Evolutionary conservation across 1,140 invertebrate genomes (phyloP).

Genomic region (Phocides pigmalion): DNA sequence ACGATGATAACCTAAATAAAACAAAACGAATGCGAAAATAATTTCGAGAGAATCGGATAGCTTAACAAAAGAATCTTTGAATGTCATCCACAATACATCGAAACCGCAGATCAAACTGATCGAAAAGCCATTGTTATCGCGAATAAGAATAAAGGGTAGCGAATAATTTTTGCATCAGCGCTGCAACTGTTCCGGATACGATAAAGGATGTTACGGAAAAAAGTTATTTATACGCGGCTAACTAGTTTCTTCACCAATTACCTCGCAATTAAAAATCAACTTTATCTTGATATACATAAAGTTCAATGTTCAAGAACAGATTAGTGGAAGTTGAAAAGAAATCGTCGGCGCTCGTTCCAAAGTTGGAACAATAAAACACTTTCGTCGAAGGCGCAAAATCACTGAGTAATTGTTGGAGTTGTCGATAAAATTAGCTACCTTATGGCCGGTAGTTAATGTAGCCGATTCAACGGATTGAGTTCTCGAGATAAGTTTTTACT

Average conservation of each 20-base stretch:
- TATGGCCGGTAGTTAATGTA: slow-evolving; percentile 33
- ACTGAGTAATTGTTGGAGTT: slow-evolving; percentile 45
- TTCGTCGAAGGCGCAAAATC: slow-evolving; percentile 42
- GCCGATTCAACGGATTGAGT: slow-evolving; percentile 15
- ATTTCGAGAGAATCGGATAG: too few species aligned
- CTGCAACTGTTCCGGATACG: slow-evolving; percentile 36
- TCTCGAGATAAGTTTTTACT: slow-evolving; percentile 6
- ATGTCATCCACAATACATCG: not conserved
- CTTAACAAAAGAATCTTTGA: too few species aligned
- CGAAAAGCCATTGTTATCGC: slow-evolving; percentile 34
- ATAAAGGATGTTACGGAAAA: slow-evolving; percentile 36
- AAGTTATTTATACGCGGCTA: slow-evolving; percentile 37
- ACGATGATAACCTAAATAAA: too few species aligned
- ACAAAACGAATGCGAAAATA: too few species aligned
- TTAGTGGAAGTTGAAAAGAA: slow-evolving; percentile 3
- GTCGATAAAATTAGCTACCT: slow-evolving; percentile 45
- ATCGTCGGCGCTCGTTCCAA: slow-evolving; percentile 6
- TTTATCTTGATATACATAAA: not conserved
- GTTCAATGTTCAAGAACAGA: not conserved
- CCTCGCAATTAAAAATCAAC: not conserved
- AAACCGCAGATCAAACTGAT: not conserved
- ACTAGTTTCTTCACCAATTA: not conserved
- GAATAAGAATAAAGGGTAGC: slow-evolving; percentile 35
- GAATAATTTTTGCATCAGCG: slow-evolving; percentile 48
- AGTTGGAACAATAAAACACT: slow-evolving; percentile 46